Base-by-base conservation (phyloP, 2,888 invertebrate genomes). In the Lypha dubia region DNA sequence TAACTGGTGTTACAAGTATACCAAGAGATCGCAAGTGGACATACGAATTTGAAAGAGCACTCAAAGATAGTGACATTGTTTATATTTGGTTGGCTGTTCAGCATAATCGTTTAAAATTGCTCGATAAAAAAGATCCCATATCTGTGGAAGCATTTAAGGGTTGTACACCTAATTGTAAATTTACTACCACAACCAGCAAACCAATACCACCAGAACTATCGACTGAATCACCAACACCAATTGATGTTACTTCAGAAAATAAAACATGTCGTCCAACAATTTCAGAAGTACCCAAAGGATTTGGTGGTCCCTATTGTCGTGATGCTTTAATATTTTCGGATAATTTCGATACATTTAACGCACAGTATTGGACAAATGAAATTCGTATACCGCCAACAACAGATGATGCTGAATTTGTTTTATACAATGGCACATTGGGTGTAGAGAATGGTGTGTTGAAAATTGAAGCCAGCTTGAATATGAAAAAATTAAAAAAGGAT, bases 1-100 rank as follows among this genome's bases (percentile, higher is more conserved):
- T 94, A 49, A 89, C 90, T 0, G 93, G 93, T 0, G 94, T 94
- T 80, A 90, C 94, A 0, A 89, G 88, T 0, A 73, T 86, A 2
- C 88, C 94, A 0, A 91, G 87, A 3, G 88, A 93, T 53, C 93
- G 93, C 1, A 90, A 90, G 28, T 95, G 95, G 94, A 89, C 92
- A 0, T 93, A 93, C 65, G 93, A 93, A 65, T 93, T 94, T 86
- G 89, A 88, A 0, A 89, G 93, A 49, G 65, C 92, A 0, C 86
- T 95, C 24, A 92, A 92, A 74, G 88, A 93, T 1, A 94, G 93
- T 0, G 95, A 95, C 88, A 91, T 93, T 13, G 91, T 96, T 44
- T 90, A 94, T 86, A 94, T 95, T 87, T 95, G 95, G 92, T 92
- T 94, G 0, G 94, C 94, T 86, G 94, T 94, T 0, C 94, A 94